A percentile compares a stretch with the other conserved stretches of the same genome.
phyloP scores from a whole-genome alignment of 2,797 vertebrate genomes.

The Characodon lateralis region DNA sequence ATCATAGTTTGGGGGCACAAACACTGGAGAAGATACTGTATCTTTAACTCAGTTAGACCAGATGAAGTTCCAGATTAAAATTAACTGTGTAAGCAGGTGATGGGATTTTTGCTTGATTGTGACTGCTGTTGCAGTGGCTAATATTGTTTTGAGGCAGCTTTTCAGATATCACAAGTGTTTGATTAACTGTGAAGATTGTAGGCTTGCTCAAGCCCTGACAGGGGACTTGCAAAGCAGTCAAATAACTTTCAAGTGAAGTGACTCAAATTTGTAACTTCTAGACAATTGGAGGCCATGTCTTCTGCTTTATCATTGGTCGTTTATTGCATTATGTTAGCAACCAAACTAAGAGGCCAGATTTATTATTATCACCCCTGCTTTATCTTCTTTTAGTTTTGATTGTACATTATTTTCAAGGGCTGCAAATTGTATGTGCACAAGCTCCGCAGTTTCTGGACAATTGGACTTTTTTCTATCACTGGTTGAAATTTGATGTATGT shows the following conservation, averaged over 20 bases:
- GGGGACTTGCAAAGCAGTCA: slow-evolving; percentile 16
- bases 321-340: background rate
- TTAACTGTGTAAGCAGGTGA: slow-evolving; percentile 24
- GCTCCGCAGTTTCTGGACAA: slow-evolving; percentile 20
- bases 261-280: slow-evolving; percentile 15
- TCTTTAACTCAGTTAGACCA: slow-evolving; percentile 41
- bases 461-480: background rate
- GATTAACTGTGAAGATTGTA: slow-evolving; percentile 46
- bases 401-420: slow-evolving; percentile 17
- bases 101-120: slow-evolving; percentile 40
- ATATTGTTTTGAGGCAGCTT: slow-evolving; percentile 45
- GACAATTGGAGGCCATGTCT: background rate
- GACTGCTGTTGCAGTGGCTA: slow-evolving; percentile 31
- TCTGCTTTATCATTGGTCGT: background rate
- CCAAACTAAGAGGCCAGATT: background rate
- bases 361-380: background rate
- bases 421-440: slow-evolving; percentile 11
- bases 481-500: slow-evolving; percentile 6
- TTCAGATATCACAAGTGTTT: slow-evolving; percentile 42
- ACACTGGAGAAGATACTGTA: slow-evolving; percentile 40
- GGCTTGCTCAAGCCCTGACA: slow-evolving; percentile 22
- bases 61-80: slow-evolving; percentile 22
- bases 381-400: background rate
- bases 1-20: slow-evolving; percentile 34
- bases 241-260: slow-evolving; percentile 14